Percentiles rank a stretch among this genome's conserved stretches.
phyloP scores from a whole-genome alignment of 2,113 vertebrate species.

The Girardinichthys multiradiatus region DNA sequence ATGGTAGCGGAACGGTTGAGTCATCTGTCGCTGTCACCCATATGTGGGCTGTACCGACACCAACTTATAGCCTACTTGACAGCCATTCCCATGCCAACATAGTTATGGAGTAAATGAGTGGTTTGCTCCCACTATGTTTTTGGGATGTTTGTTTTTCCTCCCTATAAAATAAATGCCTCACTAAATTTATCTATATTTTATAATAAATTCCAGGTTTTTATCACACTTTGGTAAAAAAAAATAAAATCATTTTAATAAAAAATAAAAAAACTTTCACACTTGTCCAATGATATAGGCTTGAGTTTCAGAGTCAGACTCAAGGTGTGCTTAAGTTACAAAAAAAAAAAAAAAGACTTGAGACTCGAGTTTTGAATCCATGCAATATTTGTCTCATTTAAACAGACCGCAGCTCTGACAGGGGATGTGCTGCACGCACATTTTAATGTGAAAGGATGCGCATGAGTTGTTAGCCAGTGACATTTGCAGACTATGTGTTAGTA shows the following conservation, averaged over 20 bases:
- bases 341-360: too few relatives aligned
- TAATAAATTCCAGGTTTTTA: background rate
- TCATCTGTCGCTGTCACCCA: conserved; percentile 60
- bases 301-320: background rate
- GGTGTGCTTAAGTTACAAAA: background rate
- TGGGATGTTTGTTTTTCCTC: conserved; percentile 13
- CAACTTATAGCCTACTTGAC: conserved; percentile 60
- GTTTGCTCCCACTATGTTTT: conserved; percentile 27
- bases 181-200: background rate
- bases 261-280: background rate
- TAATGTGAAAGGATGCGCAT: too few relatives aligned
- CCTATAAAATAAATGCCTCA: background rate
- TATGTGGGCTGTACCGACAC: conserved; percentile 52
- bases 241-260: background rate
- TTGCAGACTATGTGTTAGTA: too few relatives aligned
- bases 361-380: too few relatives aligned
- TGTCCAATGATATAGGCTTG: background rate
- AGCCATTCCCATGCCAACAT: conserved; percentile 45
- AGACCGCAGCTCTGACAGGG: too few relatives aligned
- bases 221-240: background rate
- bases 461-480: too few relatives aligned
- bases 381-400: too few relatives aligned
- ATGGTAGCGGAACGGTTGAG: conserved; percentile 63
- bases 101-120: conserved; percentile 13
- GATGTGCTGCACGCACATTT: too few relatives aligned